Conservation (phyloP, 1,140 invertebrate genomes). For the Zophobas atratus region DNA sequence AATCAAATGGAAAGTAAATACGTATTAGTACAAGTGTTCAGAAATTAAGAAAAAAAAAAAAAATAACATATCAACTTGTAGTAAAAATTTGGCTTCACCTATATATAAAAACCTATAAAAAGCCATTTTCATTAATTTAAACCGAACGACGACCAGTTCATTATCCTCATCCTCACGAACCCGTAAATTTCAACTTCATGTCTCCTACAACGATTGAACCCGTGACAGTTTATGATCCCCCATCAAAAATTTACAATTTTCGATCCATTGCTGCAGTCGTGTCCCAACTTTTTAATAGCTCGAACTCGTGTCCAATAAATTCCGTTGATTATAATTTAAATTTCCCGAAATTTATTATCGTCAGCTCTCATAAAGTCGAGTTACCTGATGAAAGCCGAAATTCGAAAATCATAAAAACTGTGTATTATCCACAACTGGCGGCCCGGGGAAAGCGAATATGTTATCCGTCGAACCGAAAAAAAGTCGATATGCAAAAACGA, state of each 20-base stretch:
- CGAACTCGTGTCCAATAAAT: neutral
- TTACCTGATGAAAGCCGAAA: neutral
- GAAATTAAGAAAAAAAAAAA: too few species aligned
- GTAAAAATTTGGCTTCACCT: too few species aligned
- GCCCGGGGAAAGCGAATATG: neutral
- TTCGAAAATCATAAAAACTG: neutral
- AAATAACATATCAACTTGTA: too few species aligned
- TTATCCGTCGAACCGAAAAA: neutral
- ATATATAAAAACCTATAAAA: too few species aligned
- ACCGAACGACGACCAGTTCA: too few species aligned
- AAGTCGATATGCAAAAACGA: slow-evolving; percentile 13
- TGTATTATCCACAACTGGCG: neutral
- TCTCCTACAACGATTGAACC: neutral
- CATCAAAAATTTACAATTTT: neutral
- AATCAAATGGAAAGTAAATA: too few species aligned
- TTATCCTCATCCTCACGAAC: too few species aligned
- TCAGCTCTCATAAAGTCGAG: neutral
- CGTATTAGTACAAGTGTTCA: too few species aligned
- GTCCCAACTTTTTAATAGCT: neutral
- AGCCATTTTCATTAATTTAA: too few species aligned
- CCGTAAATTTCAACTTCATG: neutral
- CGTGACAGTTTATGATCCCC: neutral
- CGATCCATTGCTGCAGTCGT: neutral
- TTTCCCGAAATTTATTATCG: neutral
- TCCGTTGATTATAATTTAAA: neutral